These are phyloP conservation scores for Hemicentrotus pulcherrimus DNA, from an alignment of 35 echinoderm and acorn worm species.

Conservation along the genomic window DNA sequence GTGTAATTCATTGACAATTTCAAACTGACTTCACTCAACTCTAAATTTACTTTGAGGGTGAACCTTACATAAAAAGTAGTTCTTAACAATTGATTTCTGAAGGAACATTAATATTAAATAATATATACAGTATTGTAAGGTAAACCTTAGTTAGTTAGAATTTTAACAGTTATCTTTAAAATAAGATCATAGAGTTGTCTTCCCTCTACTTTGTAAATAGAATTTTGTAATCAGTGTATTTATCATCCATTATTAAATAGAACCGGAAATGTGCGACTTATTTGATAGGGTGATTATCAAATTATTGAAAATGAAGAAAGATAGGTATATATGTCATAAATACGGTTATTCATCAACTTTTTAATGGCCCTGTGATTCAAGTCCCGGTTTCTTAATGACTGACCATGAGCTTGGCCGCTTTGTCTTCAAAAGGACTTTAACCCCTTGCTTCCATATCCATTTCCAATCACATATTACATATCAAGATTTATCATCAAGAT, in stretches of 20 bases:
- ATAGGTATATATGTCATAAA: background rate
- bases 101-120: background rate
- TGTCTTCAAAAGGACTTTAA: constrained; percentile 12
- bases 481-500: background rate
- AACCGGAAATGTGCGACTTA: background rate
- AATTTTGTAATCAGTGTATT: background rate
- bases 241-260: background rate
- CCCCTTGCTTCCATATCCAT: background rate
- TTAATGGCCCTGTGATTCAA: background rate
- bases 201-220: background rate
- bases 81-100: background rate
- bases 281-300: background rate
- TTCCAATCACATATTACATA: background rate
- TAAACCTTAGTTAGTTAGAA: no score
- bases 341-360: background rate
- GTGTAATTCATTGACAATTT: no score
- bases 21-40: no score
- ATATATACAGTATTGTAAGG: no score
- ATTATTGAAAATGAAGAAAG: background rate
- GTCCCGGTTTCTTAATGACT: background rate
- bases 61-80: background rate
- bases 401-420: background rate
- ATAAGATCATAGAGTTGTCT: no score
- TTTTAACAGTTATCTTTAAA: no score
- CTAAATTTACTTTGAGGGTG: no score